Base-by-base conservation (phyloP, 53 echinoderm and acorn worm genomes). In the Astropecten irregularis region DNA sequence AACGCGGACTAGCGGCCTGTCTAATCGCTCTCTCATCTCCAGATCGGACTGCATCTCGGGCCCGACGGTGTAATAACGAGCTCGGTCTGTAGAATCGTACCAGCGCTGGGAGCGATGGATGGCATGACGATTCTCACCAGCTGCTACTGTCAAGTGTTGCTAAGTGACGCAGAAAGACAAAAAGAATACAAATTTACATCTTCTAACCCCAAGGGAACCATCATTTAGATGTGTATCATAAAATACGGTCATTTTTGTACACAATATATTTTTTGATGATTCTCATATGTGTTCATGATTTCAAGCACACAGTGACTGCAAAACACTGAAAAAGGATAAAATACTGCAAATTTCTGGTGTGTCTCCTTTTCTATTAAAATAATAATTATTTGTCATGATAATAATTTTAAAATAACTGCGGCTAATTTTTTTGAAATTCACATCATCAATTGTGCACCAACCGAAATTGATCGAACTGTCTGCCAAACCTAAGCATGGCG, bases 71-170 rank as follows among this genome's bases (percentile, higher is more conserved):
- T 94, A 95, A 46, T 90, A 90, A 10, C 86, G 56, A 25, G 99
- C 99, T 63, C 95, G 92, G 46, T 99, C 99, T 19, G 99, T 99
- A 3, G 99, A 90, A 67, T 99, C 99, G 36, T 94, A 99, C 99
- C 99, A 99, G 26, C 99, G 92, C 76, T 99, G 94, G 18, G 99
- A 84, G 20, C 99, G 82, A 55, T 99, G 99, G 44, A 99, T 99
- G 32, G 88, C 82, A 56, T 94, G 94, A 29, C 99, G 88, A 34
- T 94, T 99, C 76, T 99, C 94, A 23, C 97, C 99, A 33, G 94
- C 76, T 16, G 94, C 87, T 59, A 99, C 99, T 48, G 92, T 95
- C 34, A 99, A 83, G 82, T 99, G 92, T 99, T 99, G 99, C 99
- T 99, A 64, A 47, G 40, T 63, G 40, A 73, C 40, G 53, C 77